Evolutionary conservation across 2,113 vertebrate species (phyloP).

Genomic region (Ciconia stormi): DNA sequence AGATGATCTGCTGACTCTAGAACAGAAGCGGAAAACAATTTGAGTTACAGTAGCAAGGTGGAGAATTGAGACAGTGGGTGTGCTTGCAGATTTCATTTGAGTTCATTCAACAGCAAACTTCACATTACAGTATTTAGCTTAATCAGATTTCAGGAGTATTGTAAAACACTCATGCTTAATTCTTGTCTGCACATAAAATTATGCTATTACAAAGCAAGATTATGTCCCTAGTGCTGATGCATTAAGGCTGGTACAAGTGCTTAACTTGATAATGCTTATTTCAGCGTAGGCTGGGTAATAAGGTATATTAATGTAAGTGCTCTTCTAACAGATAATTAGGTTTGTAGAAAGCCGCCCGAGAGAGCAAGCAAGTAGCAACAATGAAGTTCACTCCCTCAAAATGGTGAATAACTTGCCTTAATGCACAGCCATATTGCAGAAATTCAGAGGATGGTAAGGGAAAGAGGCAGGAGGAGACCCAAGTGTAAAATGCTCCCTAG

Average conservation of each 20-base stretch:
- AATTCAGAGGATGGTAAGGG: not conserved
- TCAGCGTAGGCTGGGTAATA: not conserved
- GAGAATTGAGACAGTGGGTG: not conserved
- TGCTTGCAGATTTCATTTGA: not conserved
- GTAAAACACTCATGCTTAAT: not conserved
- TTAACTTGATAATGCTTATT: not conserved
- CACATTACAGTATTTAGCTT: not conserved
- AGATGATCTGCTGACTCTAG: not conserved
- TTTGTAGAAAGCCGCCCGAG: not conserved
- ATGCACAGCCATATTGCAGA: not conserved
- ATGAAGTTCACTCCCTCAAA: not conserved
- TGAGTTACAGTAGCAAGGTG: not conserved
- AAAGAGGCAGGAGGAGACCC: not conserved
- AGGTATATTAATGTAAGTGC: not conserved
- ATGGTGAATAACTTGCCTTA: not conserved
- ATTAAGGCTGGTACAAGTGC: not conserved
- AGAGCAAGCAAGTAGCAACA: not conserved
- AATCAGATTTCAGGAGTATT: not conserved
- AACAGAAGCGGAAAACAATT: not conserved
- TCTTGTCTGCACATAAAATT: not conserved
- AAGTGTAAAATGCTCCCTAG: not conserved
- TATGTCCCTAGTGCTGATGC: not conserved
- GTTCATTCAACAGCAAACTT: not conserved
- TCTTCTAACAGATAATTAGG: not conserved
- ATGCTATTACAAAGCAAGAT: not conserved